Base-by-base conservation (phyloP, 2,888 invertebrate genomes). In the Seladonia tumulorum region DNA sequence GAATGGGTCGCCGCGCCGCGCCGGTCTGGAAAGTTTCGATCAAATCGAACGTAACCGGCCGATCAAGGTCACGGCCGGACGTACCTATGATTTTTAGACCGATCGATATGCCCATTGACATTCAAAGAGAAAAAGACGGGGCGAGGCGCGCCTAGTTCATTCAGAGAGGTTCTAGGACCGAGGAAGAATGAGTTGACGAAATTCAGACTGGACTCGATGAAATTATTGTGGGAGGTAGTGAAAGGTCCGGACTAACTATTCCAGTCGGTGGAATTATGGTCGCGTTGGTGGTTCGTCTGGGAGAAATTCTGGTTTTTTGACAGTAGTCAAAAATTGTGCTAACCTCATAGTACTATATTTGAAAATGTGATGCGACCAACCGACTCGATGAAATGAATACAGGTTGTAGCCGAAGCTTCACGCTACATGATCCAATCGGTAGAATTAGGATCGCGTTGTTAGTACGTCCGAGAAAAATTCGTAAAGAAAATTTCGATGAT, bases 11-110 rank as follows among this genome's bases (percentile, higher is more conserved):
- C 10, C 68, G 68, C 5, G 7, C 49, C 49, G 22, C 22, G 22
- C 53, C 53, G 53, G 39, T 42, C 68, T 68, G 68, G 68, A 68
- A 68, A 68, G 68, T 68, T 68, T 68, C 68, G 39, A 68, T 68
- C n/a, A 39, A 68, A 68, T 68, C 22, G 68, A 12, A 39, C 39
- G n/a, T 60, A 22, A 35, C 45, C 22, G 18, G 47, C 49, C 8
- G 22, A 71, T 78, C 53, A 14, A 42, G 68, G 68, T 68, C 39
- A 68, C 68, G 68, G 68, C 5, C 39, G 12, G 39, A 22, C 68
- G 35, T n/a, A n/a, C 10, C 10, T 22, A 42, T 12, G 39, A 5
- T 42, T 39, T 68, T 39, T 68, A 10, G 35, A 42, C 35, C 39
- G 39, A 35, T 68, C 39, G 68, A 35, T 42, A 29, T 0, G 12